Evolutionary conservation across 2,888 invertebrate species (phyloP).

Genomic region (Neuroscelio doddi): DNA sequence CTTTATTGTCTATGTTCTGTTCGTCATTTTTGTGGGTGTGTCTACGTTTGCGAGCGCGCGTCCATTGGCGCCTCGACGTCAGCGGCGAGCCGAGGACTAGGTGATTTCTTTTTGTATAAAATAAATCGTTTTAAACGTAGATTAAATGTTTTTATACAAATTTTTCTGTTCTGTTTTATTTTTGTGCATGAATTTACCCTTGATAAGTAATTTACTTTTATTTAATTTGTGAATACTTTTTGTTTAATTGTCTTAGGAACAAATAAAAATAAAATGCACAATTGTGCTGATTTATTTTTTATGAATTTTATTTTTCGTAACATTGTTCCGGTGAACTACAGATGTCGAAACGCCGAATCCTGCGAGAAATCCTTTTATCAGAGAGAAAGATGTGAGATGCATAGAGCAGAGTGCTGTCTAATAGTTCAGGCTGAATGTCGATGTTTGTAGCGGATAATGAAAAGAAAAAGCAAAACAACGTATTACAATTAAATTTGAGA

Average conservation of each 20-base stretch:
- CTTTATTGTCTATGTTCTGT: conserved; percentile 56
- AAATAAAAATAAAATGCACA: too few relatives aligned
- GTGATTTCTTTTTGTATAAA: conserved; percentile 37
- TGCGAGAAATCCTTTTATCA: conserved; percentile 21
- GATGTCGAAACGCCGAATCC: conserved; percentile 39
- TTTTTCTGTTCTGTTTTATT: conserved; percentile 22
- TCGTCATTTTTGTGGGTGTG: conserved; percentile 49
- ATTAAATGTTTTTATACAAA: conserved; percentile 45
- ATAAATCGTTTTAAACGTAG: conserved; percentile 43
- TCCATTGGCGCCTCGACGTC: conserved; percentile 1
- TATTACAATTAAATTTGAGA: conserved; percentile 71
- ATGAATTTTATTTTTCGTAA: too few relatives aligned
- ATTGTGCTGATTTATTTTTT: too few relatives aligned
- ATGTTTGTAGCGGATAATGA: conserved; percentile 70
- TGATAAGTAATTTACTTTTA: neutral
- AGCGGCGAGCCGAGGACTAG: conserved; percentile 23
- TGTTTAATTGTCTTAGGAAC: too few relatives aligned
- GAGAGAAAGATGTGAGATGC: conserved; percentile 43
- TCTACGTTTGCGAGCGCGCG: conserved; percentile 41
- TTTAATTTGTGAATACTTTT: neutral
- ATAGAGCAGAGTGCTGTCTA: conserved; percentile 68
- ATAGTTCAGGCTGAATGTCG: conserved; percentile 72
- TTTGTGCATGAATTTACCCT: conserved; percentile 13
- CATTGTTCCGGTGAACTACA: conserved; percentile 32
- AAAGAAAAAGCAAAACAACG: conserved; percentile 63